Base-by-base conservation (phyloP, 2,113 vertebrate genomes). In the Panurus biarmicus region DNA sequence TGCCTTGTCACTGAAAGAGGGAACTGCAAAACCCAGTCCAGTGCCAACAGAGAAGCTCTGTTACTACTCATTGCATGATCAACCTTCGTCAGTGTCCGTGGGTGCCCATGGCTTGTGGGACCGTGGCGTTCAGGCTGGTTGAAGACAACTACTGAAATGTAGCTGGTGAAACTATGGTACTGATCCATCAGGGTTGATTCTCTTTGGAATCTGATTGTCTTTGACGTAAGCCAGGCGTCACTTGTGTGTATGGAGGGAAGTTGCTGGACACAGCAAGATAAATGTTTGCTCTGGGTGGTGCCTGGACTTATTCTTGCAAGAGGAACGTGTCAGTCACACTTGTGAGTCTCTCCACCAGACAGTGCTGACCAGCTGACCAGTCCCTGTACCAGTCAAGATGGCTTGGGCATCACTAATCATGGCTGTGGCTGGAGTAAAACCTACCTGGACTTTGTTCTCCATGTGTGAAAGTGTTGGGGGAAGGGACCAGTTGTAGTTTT, bases 141-240 rank as follows among this genome's bases (percentile, higher is more conserved):
- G 65, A 84, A 87, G 78, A 82, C 86, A 82, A 84, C 73, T 88
- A 22, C 72, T 81, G 48, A 56, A 31, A n/a, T 45, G 54, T 77
- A 74, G 83, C 87, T 91, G 75, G 66, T 2, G 0, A 83, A 86
- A 75, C 31, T 14, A 35, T 28, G 71, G 90, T 77, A 71, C 67
- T 64, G 67, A 82, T 51, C 50, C 78, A 81, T 57, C 42, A 81
- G 62, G 72, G 28, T 40, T 91, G 85, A 92, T 93, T 94, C 83
- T 85, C 88, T 90, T 82, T 96, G 89, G 94, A 94, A 91, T 93
- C 90, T 73, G 64, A 70, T 73, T 93, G 53, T 69, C 54, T 94
- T 81, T 81, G 75, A 40, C 15, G 47, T 83, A 42, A 90, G 80
- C 42, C 66, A 91, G 71, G 67, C 62, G 50, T 70, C 2, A 3